Percentiles rank a stretch among this genome's conserved stretches.
Evolutionary conservation across 2,797 vertebrate genomes (phyloP).

Genomic region (Peromyscus nudipes): DNA sequence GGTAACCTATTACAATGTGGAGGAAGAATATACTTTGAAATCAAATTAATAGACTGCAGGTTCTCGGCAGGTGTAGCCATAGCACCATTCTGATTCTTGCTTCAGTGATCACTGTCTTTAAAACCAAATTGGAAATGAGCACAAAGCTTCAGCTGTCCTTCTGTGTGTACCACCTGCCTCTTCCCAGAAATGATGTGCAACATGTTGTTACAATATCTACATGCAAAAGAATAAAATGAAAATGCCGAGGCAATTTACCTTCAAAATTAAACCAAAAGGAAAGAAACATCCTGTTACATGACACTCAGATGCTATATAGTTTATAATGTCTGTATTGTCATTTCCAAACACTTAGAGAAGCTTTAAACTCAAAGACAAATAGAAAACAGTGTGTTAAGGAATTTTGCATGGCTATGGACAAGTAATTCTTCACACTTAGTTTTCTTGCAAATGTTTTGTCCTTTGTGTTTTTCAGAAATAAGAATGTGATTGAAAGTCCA

Average conservation of each 20-base stretch:
- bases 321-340: neutral
- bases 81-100: neutral
- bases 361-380: neutral
- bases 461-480: neutral
- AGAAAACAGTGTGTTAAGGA: neutral
- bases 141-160: neutral
- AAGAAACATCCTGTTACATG: neutral
- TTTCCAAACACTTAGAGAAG: neutral
- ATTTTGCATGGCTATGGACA: neutral
- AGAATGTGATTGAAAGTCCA: neutral
- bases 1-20: neutral
- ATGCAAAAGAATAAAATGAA: neutral
- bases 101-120: neutral
- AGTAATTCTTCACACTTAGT: neutral
- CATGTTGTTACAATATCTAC: neutral
- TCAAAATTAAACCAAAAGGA: neutral
- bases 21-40: neutral
- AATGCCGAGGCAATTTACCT: neutral
- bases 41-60: neutral
- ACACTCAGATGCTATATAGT: neutral
- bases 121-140: neutral
- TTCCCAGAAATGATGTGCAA: neutral
- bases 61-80: neutral
- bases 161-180: neutral
- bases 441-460: neutral